Percentiles rank a stretch among this genome's conserved stretches.
phyloP scores from a whole-genome alignment of 2,888 invertebrate genomes.

The Ornithoptera priamus region DNA sequence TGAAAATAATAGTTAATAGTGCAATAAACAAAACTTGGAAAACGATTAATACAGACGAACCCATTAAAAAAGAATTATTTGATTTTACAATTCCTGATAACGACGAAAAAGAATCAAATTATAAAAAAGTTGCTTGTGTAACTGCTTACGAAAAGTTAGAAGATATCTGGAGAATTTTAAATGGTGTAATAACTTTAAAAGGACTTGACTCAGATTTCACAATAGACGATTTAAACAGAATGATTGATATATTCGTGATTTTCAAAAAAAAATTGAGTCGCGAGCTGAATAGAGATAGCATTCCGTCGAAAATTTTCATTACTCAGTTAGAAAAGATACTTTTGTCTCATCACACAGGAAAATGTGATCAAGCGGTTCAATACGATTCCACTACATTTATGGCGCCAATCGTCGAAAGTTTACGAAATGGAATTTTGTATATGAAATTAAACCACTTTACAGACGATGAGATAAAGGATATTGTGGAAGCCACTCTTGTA shows the following conservation, averaged over 20 bases:
- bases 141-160: neutral
- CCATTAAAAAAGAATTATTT: constrained; percentile 1
- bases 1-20: constrained; percentile 2
- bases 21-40: neutral
- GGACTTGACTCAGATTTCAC: constrained; percentile 3
- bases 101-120: neutral
- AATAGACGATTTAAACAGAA: constrained; percentile 5
- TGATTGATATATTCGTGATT: constrained; percentile 8
- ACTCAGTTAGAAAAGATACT: constrained; percentile 13
- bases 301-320: neutral
- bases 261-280: constrained; percentile 12
- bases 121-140: constrained; percentile 1
- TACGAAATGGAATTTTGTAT: constrained; percentile 11
- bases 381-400: constrained; percentile 2
- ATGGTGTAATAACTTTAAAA: neutral
- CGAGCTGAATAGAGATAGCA: neutral
- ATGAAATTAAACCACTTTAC: constrained; percentile 3
- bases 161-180: neutral
- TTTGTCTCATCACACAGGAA: neutral
- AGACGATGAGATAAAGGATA: constrained; percentile 7
- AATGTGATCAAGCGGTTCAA: constrained; percentile 4
- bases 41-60: neutral
- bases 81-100: constrained; percentile 1
- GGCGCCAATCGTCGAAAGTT: neutral
- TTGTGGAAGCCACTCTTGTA: constrained; percentile 8